These are phyloP conservation scores for Camponotus vicinus DNA, from an alignment of 1,140 invertebrate species.

Conservation along the genomic window DNA sequence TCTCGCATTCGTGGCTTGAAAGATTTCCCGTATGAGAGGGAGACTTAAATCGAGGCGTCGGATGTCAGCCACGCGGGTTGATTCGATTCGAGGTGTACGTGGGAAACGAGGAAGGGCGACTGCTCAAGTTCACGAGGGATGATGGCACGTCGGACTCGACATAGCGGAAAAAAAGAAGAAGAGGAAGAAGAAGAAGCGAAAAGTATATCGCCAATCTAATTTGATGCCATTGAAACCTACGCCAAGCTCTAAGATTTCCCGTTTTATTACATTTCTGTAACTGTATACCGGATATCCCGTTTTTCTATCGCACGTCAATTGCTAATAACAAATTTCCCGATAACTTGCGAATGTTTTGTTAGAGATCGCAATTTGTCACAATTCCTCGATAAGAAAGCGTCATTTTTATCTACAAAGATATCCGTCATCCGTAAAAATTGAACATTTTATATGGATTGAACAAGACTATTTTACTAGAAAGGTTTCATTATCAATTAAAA, in stretches of 20 bases:
- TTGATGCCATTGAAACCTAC: constrained; percentile 25
- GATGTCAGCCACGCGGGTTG: constrained; percentile 57
- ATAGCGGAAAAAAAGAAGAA: constrained; percentile 8
- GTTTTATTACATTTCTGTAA: constrained; percentile 5
- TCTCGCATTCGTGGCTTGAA: constrained; percentile 23
- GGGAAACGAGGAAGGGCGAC: constrained; percentile 47
- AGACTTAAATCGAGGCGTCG: constrained; percentile 53
- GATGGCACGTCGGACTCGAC: constrained; percentile 40
- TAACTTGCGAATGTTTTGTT: neutral
- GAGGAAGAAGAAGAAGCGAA: neutral
- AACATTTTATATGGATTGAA: neutral
- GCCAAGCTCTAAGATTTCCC: constrained; percentile 6
- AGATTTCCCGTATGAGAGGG: constrained; percentile 41
- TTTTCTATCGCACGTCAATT: neutral
- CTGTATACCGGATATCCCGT: neutral
- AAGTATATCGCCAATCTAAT: constrained; percentile 43
- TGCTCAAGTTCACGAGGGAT: constrained; percentile 47
- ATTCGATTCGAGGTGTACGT: constrained; percentile 58
- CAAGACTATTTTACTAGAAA: neutral
- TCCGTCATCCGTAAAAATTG: neutral
- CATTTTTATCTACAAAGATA: neutral
- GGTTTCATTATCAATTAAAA: neutral
- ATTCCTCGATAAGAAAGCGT: neutral
- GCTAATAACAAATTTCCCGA: neutral
- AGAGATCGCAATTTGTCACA: neutral